A percentile compares a stretch with the other conserved stretches of the same genome.
Evolutionary conservation across 2,888 invertebrate genomes (phyloP).

Genomic region (Spisula subtruncata): DNA sequence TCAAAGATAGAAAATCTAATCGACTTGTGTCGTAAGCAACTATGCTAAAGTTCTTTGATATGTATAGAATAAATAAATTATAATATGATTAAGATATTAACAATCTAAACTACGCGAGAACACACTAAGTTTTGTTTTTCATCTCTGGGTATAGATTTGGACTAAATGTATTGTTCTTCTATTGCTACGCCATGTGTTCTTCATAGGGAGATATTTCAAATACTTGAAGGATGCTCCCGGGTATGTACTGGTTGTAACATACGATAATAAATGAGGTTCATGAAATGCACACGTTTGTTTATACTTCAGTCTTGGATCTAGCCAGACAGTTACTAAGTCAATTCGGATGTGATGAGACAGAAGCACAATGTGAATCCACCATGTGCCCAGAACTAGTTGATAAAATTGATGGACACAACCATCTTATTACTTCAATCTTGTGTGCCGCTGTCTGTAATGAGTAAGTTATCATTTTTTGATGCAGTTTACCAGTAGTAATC

Average conservation of each 20-base stretch:
- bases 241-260: not conserved
- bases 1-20: too few relatives aligned
- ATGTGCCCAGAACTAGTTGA: slow-evolving; percentile 30
- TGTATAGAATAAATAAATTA: too few relatives aligned
- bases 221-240: not conserved
- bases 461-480: slow-evolving; percentile 5
- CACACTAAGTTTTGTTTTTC: too few relatives aligned
- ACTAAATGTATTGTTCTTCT: not conserved
- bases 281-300: not conserved
- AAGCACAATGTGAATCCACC: slow-evolving; percentile 27
- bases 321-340: slow-evolving; percentile 31
- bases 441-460: slow-evolving; percentile 36
- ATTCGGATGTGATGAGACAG: slow-evolving; percentile 41
- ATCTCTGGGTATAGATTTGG: not conserved
- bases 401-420: slow-evolving; percentile 30
- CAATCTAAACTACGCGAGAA: too few relatives aligned
- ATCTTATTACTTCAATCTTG: slow-evolving; percentile 14
- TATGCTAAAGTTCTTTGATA: too few relatives aligned
- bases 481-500: too few relatives aligned
- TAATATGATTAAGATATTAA: too few relatives aligned
- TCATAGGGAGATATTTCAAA: not conserved
- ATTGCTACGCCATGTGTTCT: not conserved
- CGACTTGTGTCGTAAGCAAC: too few relatives aligned
- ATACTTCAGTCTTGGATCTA: slow-evolving; percentile 16
- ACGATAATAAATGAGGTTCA: not conserved